Evolutionary conservation across 2,113 vertebrate species (phyloP).

Genomic region (Accipiter virgatus): DNA sequence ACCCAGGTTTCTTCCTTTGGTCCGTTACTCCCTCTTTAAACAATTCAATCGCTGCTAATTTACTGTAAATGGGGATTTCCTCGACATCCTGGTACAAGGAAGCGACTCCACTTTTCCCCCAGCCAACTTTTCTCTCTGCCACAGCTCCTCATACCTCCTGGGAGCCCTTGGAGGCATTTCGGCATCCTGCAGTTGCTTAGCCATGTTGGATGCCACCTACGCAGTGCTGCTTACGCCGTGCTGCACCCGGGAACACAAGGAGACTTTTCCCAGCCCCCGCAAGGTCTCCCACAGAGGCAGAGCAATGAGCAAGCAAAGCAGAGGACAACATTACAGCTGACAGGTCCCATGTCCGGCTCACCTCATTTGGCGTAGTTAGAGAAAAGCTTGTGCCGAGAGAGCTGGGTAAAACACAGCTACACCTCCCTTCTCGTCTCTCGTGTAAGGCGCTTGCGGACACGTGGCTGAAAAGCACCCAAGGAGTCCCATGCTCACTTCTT

Average conservation of each 20-base stretch:
- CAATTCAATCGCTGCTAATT: neutral
- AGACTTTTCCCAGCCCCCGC: neutral
- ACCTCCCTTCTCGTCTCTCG: neutral
- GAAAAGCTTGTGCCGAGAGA: neutral
- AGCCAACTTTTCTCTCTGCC: neutral
- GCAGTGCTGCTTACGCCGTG: fast-evolving
- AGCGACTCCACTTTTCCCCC: neutral
- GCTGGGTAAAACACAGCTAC: neutral
- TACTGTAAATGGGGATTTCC: neutral
- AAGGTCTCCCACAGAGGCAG: neutral
- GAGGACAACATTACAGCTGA: neutral
- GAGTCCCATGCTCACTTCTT: neutral
- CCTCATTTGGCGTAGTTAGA: neutral
- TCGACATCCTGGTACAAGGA: neutral
- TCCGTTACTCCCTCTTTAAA: neutral
- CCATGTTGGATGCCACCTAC: neutral
- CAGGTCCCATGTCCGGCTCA: neutral
- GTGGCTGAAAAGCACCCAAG: neutral
- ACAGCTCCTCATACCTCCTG: neutral
- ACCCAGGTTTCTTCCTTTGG: neutral
- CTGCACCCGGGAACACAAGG: neutral
- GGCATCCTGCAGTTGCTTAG: neutral
- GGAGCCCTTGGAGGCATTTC: neutral
- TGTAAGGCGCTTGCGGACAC: neutral
- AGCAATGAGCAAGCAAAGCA: neutral